Percentiles rank a stretch among this genome's conserved stretches.
These are phyloP conservation scores for Lota lota DNA, from an alignment of 2,113 vertebrate species.

Conservation along the genomic window DNA sequence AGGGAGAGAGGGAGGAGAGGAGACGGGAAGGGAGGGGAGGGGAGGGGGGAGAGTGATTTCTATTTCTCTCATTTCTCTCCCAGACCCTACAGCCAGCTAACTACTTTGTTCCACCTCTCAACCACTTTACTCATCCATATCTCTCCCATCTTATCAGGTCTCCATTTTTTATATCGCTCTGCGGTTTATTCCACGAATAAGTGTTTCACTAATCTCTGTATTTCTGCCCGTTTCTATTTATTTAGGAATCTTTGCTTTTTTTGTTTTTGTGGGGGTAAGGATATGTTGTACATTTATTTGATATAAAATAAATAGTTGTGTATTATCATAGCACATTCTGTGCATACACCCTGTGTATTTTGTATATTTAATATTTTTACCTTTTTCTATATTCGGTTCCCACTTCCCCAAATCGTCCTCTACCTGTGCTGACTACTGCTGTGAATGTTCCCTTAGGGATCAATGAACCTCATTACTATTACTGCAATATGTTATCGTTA, in stretches of 20 bases:
- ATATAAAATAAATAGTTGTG: background rate
- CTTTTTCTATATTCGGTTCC: too few relatives aligned
- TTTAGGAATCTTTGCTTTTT: background rate
- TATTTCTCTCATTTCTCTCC: slow-evolving; percentile 47
- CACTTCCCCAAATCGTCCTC: background rate
- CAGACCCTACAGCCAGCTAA: slow-evolving; percentile 40
- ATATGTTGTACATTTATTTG: background rate
- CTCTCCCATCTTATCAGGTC: slow-evolving; percentile 59
- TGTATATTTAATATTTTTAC: too few relatives aligned
- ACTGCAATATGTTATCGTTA: too few relatives aligned
- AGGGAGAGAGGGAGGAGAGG: too few relatives aligned
- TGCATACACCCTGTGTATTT: background rate
- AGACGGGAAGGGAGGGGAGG: slow-evolving; percentile 11
- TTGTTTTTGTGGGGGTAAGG: slow-evolving; percentile 30
- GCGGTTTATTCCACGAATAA: background rate
- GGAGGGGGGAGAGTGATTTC: slow-evolving; percentile 71
- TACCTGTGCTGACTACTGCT: background rate
- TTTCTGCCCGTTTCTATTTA: background rate
- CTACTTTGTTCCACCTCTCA: slow-evolving; percentile 59
- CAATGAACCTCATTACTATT: too few relatives aligned
- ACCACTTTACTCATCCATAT: slow-evolving; percentile 57
- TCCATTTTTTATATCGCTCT: slow-evolving; percentile 59
- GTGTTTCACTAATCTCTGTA: background rate
- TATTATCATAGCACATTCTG: background rate
- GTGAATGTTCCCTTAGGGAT: background rate